Evolutionary conservation across 2,113 vertebrate genomes (phyloP), one percentile per base, ranked within the genome.

Genomic region (Bothrops jararaca): DNA sequence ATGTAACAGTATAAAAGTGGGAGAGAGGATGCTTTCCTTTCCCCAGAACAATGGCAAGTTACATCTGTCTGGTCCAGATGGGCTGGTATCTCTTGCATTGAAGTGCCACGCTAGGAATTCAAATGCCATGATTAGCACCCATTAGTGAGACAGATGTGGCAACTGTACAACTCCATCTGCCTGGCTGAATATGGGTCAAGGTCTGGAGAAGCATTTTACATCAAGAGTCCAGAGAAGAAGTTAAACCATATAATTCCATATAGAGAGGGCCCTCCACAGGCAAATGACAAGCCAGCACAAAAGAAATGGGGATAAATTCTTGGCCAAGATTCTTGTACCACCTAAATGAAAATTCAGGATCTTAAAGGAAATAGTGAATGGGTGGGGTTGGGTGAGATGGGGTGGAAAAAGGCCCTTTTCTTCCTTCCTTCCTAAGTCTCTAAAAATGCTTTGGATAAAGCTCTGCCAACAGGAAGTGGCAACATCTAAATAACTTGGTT

Each of bases 1-100:
- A 20, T 56, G 34, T 39, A 45, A 93, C 90, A 69, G 6, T 52
- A 95, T 95, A 96, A 95, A 92, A 88, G 18, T 69, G 87, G 74
- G 56, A 56, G 45, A n/a, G 24, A n/a, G n/a, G 24, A 20, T 89
- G 60, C 4, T 53, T 56, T 23, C 26, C 74, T 45, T 26, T 2
- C 12, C n/a, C 22, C 48, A 80, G 34, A 89, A 89, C 23, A 74
- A 80, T 23, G 50, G 50, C 86, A 85, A 52, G 87, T 48, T 89
- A 54, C 9, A 80, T 23, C 86, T 54, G 18, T 22, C 0, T 53
- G 80, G 80, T 29, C 86, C 60, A 80, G 91, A 92, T 54, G 64
- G 50, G 60, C 24, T n/a, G 52, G n/a, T 92, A 88, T 10, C 23
- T 29, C 26, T 64, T 54, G n/a, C 86, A 74, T 88, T 53, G 20